Evolutionary conservation across 2,113 vertebrate genomes (phyloP).

Genomic region (Takifugu flavidus): DNA sequence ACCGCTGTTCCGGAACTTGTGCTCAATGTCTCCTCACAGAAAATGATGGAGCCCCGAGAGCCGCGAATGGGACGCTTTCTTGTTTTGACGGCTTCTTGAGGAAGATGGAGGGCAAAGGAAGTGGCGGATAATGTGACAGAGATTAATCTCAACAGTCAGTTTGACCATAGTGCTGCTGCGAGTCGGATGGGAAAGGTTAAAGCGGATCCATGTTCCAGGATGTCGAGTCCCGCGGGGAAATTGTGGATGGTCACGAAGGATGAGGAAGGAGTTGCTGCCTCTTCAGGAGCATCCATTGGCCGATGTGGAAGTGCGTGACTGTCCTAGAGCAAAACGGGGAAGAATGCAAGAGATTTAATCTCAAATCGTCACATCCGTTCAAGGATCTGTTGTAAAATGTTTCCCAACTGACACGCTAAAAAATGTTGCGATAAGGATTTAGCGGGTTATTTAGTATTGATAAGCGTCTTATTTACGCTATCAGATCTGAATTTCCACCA

Average conservation of each 20-base stretch:
- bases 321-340: conserved; percentile 45
- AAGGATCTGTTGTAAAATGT: too few relatives aligned
- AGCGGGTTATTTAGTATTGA: too few relatives aligned
- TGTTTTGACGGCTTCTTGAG: conserved; percentile 46
- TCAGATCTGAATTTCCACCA: too few relatives aligned
- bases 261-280: conserved; percentile 21
- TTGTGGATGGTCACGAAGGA: conserved; percentile 15
- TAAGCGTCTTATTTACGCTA: too few relatives aligned
- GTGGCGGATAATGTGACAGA: conserved; percentile 36
- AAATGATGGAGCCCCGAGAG: conserved; percentile 33
- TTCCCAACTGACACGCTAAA: too few relatives aligned
- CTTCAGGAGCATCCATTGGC: conserved; percentile 63
- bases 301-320: conserved; percentile 19
- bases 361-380: too few relatives aligned
- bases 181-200: conserved; percentile 30
- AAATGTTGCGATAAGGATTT: too few relatives aligned
- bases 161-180: conserved; percentile 61
- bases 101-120: conserved; percentile 28
- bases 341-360: conserved; percentile 20
- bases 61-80: conserved; percentile 31
- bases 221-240: conserved; percentile 3
- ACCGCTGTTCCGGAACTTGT: conserved; percentile 13
- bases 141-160: conserved; percentile 31
- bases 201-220: conserved; percentile 49
- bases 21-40: conserved; percentile 37